Percentiles rank a stretch among this genome's conserved stretches.
phyloP scores from a whole-genome alignment of 92 coral and sea anemone genomes.

The Epizoanthus fatuus region DNA sequence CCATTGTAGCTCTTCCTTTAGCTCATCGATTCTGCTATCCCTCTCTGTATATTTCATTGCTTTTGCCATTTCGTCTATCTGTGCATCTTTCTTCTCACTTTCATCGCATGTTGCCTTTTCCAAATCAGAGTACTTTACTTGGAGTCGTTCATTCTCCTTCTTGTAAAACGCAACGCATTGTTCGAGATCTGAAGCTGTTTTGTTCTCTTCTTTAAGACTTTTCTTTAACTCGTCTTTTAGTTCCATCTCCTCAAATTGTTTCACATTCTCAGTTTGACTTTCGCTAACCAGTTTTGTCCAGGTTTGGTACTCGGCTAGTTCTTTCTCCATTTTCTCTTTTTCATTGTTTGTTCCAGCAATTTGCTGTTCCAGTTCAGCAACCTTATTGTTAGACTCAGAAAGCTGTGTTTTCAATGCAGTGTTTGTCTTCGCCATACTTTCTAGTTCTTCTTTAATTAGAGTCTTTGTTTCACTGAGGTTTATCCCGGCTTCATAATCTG shows the following conservation, averaged over 20 bases:
- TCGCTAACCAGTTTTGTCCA: constrained; percentile 30
- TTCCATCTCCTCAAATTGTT: constrained; percentile 11
- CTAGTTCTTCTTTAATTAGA: constrained; percentile 20
- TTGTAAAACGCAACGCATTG: constrained; percentile 34
- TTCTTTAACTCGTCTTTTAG: constrained; percentile 17
- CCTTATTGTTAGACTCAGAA: constrained; percentile 17
- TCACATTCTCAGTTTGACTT: constrained; percentile 15
- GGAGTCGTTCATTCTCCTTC: constrained; percentile 38
- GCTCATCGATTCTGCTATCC: constrained; percentile 32
- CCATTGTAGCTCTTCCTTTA: constrained; percentile 31
- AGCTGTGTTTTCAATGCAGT: constrained; percentile 23
- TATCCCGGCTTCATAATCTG: neutral
- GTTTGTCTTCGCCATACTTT: constrained; percentile 17
- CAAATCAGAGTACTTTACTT: constrained; percentile 21
- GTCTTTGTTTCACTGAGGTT: neutral
- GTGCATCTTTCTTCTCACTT: neutral
- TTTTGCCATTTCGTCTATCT: neutral
- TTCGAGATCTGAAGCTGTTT: neutral
- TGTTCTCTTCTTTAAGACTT: constrained; percentile 4
- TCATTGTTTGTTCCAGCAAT: constrained; percentile 57
- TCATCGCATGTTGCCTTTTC: constrained; percentile 1
- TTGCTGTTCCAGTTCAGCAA: constrained; percentile 41
- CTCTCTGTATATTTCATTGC: neutral
- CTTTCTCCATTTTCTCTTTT: constrained; percentile 53
- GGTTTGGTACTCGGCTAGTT: neutral